Evolutionary conservation across 2,888 invertebrate species (phyloP).

Genomic region (Blomia tropicalis): DNA sequence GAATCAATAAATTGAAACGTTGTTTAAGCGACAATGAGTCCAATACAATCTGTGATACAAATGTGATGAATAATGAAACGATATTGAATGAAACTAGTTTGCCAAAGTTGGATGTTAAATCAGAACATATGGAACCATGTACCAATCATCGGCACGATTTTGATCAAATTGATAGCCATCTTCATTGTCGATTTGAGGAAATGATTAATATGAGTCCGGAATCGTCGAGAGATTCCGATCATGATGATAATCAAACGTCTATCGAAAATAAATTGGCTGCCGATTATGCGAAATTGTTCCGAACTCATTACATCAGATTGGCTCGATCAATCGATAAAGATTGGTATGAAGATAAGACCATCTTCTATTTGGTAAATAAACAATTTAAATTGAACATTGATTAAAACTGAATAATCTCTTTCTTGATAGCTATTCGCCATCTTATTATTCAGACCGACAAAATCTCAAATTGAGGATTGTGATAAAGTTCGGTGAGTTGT

Average conservation of each 20-base stretch:
- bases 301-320: conserved; percentile 9
- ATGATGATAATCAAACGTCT: background rate
- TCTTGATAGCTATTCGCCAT: background rate
- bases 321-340: conserved; percentile 7
- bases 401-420: background rate
- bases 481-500: conserved; percentile 9
- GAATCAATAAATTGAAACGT: background rate
- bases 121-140: conserved; percentile 1
- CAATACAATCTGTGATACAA: background rate
- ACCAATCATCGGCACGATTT: conserved; percentile 8
- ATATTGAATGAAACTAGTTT: background rate
- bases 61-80: background rate
- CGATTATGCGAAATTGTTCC: conserved; percentile 6
- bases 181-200: background rate
- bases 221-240: background rate
- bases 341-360: conserved; percentile 6
- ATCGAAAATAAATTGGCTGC: background rate
- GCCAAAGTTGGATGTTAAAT: background rate
- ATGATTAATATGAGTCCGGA: background rate
- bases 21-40: background rate
- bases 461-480: background rate
- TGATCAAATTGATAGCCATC: background rate
- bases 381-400: background rate
- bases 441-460: background rate
- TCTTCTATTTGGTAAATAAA: background rate